These are phyloP conservation scores for Antedon mediterranea DNA, from an alignment of 53 echinoderm and acorn worm genomes.

Conservation along the genomic window DNA sequence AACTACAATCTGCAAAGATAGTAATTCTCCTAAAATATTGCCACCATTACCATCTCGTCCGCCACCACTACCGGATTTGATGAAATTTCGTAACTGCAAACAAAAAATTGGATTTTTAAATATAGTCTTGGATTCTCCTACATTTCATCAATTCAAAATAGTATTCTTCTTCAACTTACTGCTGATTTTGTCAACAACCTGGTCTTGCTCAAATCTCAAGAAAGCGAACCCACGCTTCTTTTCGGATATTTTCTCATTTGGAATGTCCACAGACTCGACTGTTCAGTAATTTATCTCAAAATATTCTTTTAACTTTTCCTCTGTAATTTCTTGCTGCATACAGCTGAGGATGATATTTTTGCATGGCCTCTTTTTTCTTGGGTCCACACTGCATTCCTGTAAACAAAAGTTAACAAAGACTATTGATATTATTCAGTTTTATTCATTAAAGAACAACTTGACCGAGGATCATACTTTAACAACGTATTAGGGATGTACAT, in stretches of 20 bases:
- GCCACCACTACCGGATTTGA: slow-evolving; percentile 7
- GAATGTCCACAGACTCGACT: slow-evolving; percentile 48
- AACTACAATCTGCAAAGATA: too few relatives aligned
- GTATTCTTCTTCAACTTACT: slow-evolving; percentile 32
- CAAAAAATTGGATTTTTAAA: too few relatives aligned
- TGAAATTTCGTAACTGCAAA: slow-evolving; percentile 35
- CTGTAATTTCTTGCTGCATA: slow-evolving; percentile 37
- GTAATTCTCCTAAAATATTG: too few relatives aligned
- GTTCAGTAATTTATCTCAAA: slow-evolving; percentile 44
- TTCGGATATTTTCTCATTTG: slow-evolving; percentile 42
- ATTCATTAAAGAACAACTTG: too few relatives aligned
- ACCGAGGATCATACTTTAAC: too few relatives aligned
- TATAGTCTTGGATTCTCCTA: too few relatives aligned
- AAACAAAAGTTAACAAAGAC: neutral
- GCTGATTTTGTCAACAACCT: slow-evolving; percentile 52
- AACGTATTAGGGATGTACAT: too few relatives aligned
- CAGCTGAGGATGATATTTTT: slow-evolving; percentile 86
- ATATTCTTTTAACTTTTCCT: slow-evolving; percentile 37
- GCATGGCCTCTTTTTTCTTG: slow-evolving; percentile 37
- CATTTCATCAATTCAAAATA: too few relatives aligned
- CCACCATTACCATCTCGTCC: neutral
- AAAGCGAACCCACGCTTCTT: slow-evolving; percentile 78
- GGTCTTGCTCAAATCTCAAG: slow-evolving; percentile 46
- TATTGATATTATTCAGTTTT: too few relatives aligned
- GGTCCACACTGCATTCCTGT: slow-evolving; percentile 37